phyloP scores from a whole-genome alignment of 2,888 invertebrate species.

The Ischnura elegans region DNA sequence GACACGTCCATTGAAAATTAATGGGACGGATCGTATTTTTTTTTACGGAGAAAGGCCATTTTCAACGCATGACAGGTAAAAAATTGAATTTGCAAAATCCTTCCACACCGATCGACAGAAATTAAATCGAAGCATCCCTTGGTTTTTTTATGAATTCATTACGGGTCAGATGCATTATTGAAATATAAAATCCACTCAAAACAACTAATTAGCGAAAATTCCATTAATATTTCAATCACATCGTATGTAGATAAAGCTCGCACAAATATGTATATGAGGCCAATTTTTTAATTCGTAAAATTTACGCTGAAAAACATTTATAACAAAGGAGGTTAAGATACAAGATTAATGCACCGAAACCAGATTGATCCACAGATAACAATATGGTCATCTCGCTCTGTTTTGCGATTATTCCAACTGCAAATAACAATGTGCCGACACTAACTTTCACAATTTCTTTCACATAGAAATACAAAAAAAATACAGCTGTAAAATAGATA shows the following conservation, averaged over 20 bases:
- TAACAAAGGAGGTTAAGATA: neutral
- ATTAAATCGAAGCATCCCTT: neutral
- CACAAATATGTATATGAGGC: neutral
- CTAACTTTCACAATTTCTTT: no score
- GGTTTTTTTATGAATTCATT: conserved; percentile 8
- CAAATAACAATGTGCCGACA: no score
- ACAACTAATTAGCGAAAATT: conserved; percentile 29
- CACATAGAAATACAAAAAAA: no score
- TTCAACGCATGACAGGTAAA: neutral
- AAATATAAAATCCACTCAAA: conserved; percentile 28
- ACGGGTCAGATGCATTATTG: neutral
- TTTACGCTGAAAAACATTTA: neutral
- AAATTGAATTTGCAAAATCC: conserved; percentile 20
- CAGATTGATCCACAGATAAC: no score
- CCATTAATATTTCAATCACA: conserved; percentile 20
- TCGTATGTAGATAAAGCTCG: neutral
- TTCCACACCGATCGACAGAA: neutral
- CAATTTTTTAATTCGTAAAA: neutral
- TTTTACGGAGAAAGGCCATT: conserved; percentile 33
- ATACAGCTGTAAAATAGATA: no score
- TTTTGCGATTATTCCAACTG: no score
- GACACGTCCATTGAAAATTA: neutral
- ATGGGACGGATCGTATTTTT: neutral
- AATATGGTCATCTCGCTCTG: no score
- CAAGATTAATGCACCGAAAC: neutral